These are phyloP conservation scores for Myioborus miniatus DNA, from an alignment of 2,797 vertebrate genomes.

Conservation along the genomic window DNA sequence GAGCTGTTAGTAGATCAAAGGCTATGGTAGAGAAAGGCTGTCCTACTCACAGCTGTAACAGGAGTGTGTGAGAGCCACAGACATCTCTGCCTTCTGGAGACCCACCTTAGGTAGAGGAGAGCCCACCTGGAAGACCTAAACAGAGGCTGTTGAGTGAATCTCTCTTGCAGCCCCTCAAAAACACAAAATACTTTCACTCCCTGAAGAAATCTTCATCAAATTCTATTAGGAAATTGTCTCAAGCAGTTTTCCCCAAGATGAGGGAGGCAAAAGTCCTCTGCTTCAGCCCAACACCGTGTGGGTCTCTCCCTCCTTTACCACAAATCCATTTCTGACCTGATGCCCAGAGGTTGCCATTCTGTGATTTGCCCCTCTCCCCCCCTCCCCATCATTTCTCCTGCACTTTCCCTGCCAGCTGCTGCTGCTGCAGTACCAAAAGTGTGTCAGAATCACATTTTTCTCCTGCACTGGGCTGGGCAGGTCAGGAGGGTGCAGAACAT, in stretches of 20 bases:
- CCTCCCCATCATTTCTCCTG: background rate
- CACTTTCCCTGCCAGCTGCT: background rate
- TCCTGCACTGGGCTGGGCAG: background rate
- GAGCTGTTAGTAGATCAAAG: background rate
- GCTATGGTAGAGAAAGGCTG: background rate
- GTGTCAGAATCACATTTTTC: background rate
- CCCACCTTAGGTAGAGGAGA: fast-evolving
- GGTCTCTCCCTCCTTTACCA: background rate
- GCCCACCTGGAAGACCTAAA: background rate
- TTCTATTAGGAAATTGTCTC: background rate
- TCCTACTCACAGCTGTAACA: background rate
- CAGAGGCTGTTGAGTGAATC: background rate
- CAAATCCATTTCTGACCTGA: background rate
- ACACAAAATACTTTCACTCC: background rate
- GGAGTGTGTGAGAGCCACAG: background rate
- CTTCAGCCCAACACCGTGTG: fast-evolving
- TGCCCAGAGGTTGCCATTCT: fast-evolving
- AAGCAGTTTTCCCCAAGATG: background rate
- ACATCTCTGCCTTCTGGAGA: background rate
- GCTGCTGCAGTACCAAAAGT: background rate
- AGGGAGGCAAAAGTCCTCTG: background rate
- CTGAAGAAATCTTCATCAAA: background rate
- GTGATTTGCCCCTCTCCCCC: background rate
- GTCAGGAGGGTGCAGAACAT: background rate
- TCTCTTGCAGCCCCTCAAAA: background rate